Base-by-base conservation (phyloP, 1,140 invertebrate species). In the Calephelis nemesis region DNA sequence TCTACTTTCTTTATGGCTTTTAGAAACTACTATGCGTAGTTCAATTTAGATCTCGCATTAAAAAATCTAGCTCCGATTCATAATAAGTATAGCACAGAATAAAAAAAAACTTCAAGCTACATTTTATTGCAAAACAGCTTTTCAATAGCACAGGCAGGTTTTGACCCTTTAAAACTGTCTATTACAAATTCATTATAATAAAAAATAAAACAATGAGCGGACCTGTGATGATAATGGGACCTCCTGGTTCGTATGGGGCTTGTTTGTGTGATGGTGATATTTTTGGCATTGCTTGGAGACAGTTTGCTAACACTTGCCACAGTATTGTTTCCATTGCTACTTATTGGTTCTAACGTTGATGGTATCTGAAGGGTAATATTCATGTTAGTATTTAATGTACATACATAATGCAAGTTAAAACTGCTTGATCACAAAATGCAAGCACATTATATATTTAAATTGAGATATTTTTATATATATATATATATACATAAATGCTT, bases 191-290 rank as follows among this genome's bases (percentile, higher is more conserved):
- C 13, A 7, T 7, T 9, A n/a, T 52, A 52, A 69, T 47, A 13
- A 45, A 48, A 3, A 47, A 63, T 13, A 47, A 63, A 60, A 40
- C 47, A 49, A 47, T 62, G 12, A 50, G 45, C 60, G 60, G 48
- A 92, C 92, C 92, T 91, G 74, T 92, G 91, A 83, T 92, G 91
- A 75, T 92, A 91, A 81, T 92, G 87, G 11, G 89, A 84, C 54
- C 88, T 83, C 71, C 91, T 83, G 6, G 87, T 90, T n/a, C 91
- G 79, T 58, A 92, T 84, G 9, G 92, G 92, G 67, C 92, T 92
- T 13, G 92, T 92, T 78, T 92, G 92, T 10, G 87, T 87, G 62
- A 91, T 85, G 54, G 54, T 60, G 30, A 40, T 39, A 60, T 40
- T 60, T 60, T 60, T 60, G 42, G 81, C 82, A 70, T 87, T 92